A percentile compares a stretch with the other conserved stretches of the same genome.
phyloP scores from a whole-genome alignment of 2,888 invertebrate species.

The Caenorhabditis imperialis region DNA sequence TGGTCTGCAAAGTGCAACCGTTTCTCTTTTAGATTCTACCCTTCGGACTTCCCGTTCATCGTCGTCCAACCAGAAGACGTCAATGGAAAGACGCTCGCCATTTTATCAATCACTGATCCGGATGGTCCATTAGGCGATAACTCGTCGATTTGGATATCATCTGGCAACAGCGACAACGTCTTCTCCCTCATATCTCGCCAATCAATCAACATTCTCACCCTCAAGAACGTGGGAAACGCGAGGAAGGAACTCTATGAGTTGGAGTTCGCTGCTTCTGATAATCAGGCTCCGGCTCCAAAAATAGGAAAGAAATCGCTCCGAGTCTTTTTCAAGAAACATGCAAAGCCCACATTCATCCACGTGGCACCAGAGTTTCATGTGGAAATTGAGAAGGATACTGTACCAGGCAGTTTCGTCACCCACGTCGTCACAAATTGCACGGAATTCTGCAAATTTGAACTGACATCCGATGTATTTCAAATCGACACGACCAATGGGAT shows the following conservation, averaged over 20 bases:
- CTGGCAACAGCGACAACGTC: slow-evolving; percentile 27
- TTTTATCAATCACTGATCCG: slow-evolving; percentile 54
- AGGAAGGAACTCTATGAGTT: slow-evolving; percentile 22
- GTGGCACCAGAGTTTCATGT: slow-evolving; percentile 16
- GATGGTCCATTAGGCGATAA: slow-evolving; percentile 45
- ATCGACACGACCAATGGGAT: slow-evolving; percentile 44
- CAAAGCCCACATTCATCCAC: slow-evolving; percentile 2
- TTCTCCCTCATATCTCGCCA: slow-evolving; percentile 39
- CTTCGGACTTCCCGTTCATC: slow-evolving; percentile 55
- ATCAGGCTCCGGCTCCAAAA: slow-evolving; percentile 19
- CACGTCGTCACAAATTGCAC: slow-evolving; percentile 40
- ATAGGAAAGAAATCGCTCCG: neutral
- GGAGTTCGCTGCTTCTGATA: slow-evolving; percentile 32
- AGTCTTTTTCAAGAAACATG: slow-evolving; percentile 26
- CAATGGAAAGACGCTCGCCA: slow-evolving; percentile 58
- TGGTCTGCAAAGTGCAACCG: no score
- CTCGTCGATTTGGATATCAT: slow-evolving; percentile 17
- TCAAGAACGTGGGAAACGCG: slow-evolving; percentile 30
- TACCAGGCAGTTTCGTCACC: slow-evolving; percentile 41
- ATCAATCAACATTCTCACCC: slow-evolving; percentile 41
- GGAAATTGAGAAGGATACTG: slow-evolving; percentile 24
- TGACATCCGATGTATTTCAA: slow-evolving; percentile 26
- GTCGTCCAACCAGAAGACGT: slow-evolving; percentile 51
- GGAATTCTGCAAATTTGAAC: slow-evolving; percentile 26
- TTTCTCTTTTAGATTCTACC: slow-evolving; percentile 56